Evolutionary conservation across 2,888 invertebrate species (phyloP).

Genomic region (Trisateles emortualis): DNA sequence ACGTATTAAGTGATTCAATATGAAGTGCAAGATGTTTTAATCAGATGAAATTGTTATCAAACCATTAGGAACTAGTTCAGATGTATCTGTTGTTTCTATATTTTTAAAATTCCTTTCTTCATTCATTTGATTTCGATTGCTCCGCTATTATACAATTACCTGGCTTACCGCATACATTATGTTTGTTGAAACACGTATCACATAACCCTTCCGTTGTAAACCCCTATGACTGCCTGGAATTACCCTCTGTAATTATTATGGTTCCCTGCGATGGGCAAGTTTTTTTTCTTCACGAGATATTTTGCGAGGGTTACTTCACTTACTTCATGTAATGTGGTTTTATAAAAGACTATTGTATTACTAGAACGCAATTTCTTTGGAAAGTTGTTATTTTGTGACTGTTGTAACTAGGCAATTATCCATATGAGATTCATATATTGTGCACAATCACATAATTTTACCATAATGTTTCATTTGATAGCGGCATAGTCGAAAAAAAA

Average conservation of each 20-base stretch:
- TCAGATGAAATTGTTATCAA: background rate
- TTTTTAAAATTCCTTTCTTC: constrained; percentile 2
- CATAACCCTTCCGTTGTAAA: constrained; percentile 68
- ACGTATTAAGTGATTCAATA: background rate
- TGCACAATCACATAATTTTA: no score
- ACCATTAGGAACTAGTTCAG: background rate
- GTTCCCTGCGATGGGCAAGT: constrained; percentile 62
- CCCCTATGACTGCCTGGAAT: constrained; percentile 71
- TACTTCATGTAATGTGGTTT: constrained; percentile 44
- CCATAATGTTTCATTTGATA: no score
- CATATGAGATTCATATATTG: no score
- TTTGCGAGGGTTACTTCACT: constrained; percentile 56
- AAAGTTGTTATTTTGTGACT: background rate
- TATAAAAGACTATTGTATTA: constrained; percentile 46
- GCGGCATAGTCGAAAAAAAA: no score
- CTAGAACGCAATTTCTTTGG: constrained; percentile 14
- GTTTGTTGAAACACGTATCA: constrained; percentile 34
- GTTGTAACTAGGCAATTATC: no score
- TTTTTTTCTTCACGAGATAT: constrained; percentile 64
- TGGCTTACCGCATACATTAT: constrained; percentile 20
- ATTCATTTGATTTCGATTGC: constrained; percentile 15
- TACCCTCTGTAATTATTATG: constrained; percentile 75
- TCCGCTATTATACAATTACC: constrained; percentile 26
- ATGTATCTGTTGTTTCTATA: background rate
- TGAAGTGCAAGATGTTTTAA: no score